Evolutionary conservation across 2,113 vertebrate genomes (phyloP), one percentile per base, ranked within the genome.

Genomic region (Scatophagus argus): DNA sequence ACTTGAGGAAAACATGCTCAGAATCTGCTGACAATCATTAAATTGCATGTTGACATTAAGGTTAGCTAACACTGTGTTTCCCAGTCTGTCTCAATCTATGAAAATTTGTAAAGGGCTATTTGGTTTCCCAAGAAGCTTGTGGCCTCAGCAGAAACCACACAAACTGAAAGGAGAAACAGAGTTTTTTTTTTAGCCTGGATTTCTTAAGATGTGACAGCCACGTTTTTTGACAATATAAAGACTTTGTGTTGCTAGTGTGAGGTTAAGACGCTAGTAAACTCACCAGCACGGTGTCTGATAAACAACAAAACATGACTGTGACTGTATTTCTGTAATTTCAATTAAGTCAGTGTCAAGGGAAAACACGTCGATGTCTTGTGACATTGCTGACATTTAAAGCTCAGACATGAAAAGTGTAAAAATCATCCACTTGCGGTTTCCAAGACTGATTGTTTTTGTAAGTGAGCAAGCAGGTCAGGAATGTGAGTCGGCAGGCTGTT

Each of bases 401-500:
- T 49, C 21, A 17, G 0, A 52, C 8, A 2, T 41, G 17, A 77
- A 52, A 61, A 41, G 13, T 23, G 36, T 2, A n/a, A 41, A n/a
- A 63, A 59, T 0, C 21, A 66, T 55, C 32, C 34, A 19, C 9
- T 44, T 21, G 29, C 11, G 8, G 19, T 38, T 71, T 74, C 46
- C 71, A 55, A 27, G 39, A 29, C 14, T 79, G 5, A 23, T 31
- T 66, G 63, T 64, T 79, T 77, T 58, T 54, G 16, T 19, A 16
- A 58, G 44, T 68, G 74, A 78, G 19, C 4, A 0, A 76, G 56
- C 36, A 71, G 55, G 69, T 80, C 32, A 63, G 85, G 84, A 88
- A 89, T 83, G 88, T 77, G 25, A 56, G 81, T 74, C 52, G 74
- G 82, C 9, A 17, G 39, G 17, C 44, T 43, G 58, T 32, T 47